Conservation (phyloP, 1,140 invertebrate genomes). For the Trichonephila inaurata region DNA sequence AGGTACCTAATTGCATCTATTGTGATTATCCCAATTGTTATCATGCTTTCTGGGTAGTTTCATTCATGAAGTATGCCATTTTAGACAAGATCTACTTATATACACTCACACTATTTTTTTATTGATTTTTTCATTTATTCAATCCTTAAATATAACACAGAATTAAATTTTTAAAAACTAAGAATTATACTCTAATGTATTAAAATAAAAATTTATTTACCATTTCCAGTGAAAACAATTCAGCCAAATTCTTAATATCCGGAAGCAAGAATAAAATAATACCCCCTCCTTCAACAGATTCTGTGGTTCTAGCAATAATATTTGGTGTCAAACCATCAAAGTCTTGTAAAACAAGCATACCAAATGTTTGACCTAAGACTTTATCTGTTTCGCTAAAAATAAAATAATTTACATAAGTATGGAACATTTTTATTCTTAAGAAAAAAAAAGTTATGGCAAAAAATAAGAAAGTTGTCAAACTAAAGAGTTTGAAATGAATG, state of each 20-base stretch:
- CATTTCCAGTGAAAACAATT: slow-evolving; percentile 98
- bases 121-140: no score
- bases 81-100: no score
- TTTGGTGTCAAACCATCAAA: slow-evolving; percentile 99
- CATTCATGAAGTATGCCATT: no score
- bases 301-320: slow-evolving; percentile 96
- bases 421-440: neutral
- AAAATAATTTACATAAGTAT: neutral
- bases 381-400: slow-evolving; percentile 92
- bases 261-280: slow-evolving; percentile 92
- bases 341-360: slow-evolving; percentile 86
- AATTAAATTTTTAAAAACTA: no score
- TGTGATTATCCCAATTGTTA: no score
- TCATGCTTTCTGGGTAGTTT: no score
- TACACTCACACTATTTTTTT: no score
- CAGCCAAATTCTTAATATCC: slow-evolving; percentile 92
- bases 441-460: neutral
- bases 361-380: slow-evolving; percentile 97
- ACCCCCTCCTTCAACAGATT: slow-evolving; percentile 99
- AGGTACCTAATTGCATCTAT: no score
- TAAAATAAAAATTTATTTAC: slow-evolving; percentile 78
- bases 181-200: no score
- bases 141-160: no score
- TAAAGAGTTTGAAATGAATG: neutral
- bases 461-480: neutral